A percentile compares a stretch with the other conserved stretches of the same genome.
Evolutionary conservation across 2,888 invertebrate genomes (phyloP).

Genomic region (Panzeria rudis): DNA sequence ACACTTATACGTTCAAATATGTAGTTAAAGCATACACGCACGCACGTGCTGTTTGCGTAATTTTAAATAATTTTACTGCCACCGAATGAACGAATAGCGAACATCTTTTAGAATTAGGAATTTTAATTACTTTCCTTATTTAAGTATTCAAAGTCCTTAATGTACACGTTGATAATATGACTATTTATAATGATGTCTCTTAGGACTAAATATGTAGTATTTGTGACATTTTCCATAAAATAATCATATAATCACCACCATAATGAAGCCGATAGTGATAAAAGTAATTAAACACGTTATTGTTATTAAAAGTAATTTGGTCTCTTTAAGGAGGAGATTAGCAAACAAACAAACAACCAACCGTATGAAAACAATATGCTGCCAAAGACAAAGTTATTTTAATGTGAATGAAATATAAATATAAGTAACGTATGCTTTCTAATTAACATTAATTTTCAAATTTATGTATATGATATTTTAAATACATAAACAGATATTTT

Average conservation of each 20-base stretch:
- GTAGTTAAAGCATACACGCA: not conserved
- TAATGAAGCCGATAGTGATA: constrained; percentile 52
- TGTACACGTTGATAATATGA: constrained; percentile 31
- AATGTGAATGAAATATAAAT: not conserved
- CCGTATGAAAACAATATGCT: constrained; percentile 29
- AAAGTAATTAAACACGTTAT: constrained; percentile 63
- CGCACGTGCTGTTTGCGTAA: constrained; percentile 24
- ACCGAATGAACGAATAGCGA: not conserved
- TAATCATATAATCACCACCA: constrained; percentile 46
- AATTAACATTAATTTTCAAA: constrained; percentile 43
- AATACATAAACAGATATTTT: constrained; percentile 3
- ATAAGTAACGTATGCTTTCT: constrained; percentile 1
- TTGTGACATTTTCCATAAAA: constrained; percentile 45
- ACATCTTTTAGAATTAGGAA: constrained; percentile 46
- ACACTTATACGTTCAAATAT: not conserved
- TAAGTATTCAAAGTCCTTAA: constrained; percentile 42
- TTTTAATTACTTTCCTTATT: constrained; percentile 60
- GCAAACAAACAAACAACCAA: constrained; percentile 17
- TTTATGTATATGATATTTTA: constrained; percentile 8
- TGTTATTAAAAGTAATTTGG: constrained; percentile 60
- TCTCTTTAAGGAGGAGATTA: constrained; percentile 42
- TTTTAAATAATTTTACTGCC: constrained; percentile 26
- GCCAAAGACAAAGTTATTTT: not conserved
- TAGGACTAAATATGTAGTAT: constrained; percentile 16
- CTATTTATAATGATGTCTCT: constrained; percentile 43